Percentiles rank a stretch among this genome's conserved stretches.
Evolutionary conservation across 2,113 vertebrate genomes (phyloP).

Genomic region (Lepidiolamprologus cunningtoni): DNA sequence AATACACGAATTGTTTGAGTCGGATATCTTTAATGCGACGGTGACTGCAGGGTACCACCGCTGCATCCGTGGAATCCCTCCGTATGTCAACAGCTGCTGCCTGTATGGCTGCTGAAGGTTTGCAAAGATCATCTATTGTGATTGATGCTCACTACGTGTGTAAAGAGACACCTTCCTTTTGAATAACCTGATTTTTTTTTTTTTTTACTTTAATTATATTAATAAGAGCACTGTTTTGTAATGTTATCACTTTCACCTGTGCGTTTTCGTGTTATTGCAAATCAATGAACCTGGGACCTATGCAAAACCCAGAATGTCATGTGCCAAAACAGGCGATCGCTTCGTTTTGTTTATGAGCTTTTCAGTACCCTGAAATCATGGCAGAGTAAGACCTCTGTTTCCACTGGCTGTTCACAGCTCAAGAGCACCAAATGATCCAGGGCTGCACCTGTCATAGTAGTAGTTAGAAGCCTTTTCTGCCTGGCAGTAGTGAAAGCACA

Average conservation of each 20-base stretch:
- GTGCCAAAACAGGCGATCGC: not conserved
- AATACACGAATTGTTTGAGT: not conserved
- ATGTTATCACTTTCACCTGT: not conserved
- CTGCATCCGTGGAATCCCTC: not conserved
- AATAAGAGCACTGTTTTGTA: not conserved
- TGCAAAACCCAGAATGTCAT: not conserved
- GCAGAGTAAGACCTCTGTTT: not conserved
- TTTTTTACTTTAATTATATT: not conserved
- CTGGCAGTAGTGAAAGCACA: not conserved
- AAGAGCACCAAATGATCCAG: not conserved
- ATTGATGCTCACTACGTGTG: accelerated
- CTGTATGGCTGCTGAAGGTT: not conserved
- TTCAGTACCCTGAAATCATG: not conserved
- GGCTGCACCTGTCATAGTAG: not conserved
- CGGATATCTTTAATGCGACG: not conserved
- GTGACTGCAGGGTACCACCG: not conserved
- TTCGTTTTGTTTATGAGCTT: not conserved
- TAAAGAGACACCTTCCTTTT: not conserved
- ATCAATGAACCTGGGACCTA: not conserved
- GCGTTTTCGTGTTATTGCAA: not conserved
- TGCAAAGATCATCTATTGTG: slow-evolving; percentile 1
- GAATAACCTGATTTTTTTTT: not conserved
- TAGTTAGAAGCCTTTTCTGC: not conserved
- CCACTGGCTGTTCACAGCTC: not conserved
- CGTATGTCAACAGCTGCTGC: not conserved